Evolutionary conservation across 2,888 invertebrate species (phyloP).

Genomic region (Xestobium rufovillosum): DNA sequence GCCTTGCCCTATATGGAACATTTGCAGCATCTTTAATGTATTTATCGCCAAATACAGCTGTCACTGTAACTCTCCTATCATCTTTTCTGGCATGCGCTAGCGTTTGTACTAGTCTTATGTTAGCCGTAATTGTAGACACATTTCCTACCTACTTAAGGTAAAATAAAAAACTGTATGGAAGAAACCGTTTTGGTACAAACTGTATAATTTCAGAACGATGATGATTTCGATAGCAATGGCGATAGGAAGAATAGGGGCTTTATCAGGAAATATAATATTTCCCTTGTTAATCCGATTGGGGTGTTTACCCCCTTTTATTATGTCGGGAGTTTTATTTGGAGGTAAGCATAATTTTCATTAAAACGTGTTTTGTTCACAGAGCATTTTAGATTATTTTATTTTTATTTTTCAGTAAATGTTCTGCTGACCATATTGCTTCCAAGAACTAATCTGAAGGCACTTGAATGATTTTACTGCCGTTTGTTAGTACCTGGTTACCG

Average conservation of each 20-base stretch:
- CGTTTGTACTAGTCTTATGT: neutral
- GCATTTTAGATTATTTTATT: neutral
- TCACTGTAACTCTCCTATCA: neutral
- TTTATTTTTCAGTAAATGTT: neutral
- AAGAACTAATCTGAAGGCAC: neutral
- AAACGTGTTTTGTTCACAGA: too few relatives aligned
- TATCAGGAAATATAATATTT: constrained; percentile 61
- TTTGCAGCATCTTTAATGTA: too few relatives aligned
- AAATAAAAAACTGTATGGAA: too few relatives aligned
- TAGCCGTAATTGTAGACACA: neutral
- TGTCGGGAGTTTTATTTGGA: constrained; percentile 42
- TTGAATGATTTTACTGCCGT: too few relatives aligned
- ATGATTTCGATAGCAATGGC: constrained; percentile 62
- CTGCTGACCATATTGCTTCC: neutral
- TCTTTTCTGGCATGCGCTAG: neutral
- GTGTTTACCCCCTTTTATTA: constrained; percentile 63
- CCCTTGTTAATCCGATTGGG: constrained; percentile 61
- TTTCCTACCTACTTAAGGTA: neutral
- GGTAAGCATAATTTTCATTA: constrained; percentile 15
- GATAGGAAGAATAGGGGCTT: constrained; percentile 62
- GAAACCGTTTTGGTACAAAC: constrained; percentile 17
- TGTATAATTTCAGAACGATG: constrained; percentile 53
- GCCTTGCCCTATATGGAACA: too few relatives aligned
- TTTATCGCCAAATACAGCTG: neutral
- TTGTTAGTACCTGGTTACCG: too few relatives aligned